Percentiles rank a stretch among this genome's conserved stretches.
Conservation (phyloP, 2,888 invertebrate genomes). For the Polyommatus icarus region DNA sequence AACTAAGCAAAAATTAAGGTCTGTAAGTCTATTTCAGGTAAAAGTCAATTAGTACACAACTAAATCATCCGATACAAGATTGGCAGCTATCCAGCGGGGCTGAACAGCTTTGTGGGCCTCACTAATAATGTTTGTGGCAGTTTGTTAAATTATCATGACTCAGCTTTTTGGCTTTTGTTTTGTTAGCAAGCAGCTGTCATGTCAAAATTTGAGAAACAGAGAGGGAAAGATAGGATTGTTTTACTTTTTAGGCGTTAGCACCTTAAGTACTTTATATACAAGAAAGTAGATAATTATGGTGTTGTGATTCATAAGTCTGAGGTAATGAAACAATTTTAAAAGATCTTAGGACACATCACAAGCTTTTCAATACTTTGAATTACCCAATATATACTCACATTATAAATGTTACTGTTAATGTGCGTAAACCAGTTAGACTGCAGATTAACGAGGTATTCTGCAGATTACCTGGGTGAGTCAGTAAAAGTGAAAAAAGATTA, state of each 20-base stretch:
- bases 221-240: too few relatives aligned
- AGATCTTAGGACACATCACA: neutral
- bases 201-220: neutral
- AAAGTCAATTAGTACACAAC: constrained; percentile 6
- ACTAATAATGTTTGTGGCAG: neutral
- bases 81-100: neutral
- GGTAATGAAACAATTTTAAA: neutral
- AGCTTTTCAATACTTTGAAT: too few relatives aligned
- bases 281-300: too few relatives aligned
- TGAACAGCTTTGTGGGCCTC: neutral
- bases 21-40: neutral
- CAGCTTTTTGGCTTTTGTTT: neutral
- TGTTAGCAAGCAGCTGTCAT: neutral
- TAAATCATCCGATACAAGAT: neutral
- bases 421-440: too few relatives aligned
- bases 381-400: too few relatives aligned
- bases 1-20: neutral
- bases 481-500: too few relatives aligned
- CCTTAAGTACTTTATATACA: too few relatives aligned
- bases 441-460: too few relatives aligned
- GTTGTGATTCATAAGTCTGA: too few relatives aligned
- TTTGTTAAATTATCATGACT: neutral
- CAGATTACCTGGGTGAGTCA: too few relatives aligned
- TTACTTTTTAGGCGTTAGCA: too few relatives aligned
- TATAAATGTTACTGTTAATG: too few relatives aligned